Evolutionary conservation across 1,140 invertebrate species (phyloP), one percentile per base, ranked within the genome.

Genomic region (Pseudobourletiella spinata): DNA sequence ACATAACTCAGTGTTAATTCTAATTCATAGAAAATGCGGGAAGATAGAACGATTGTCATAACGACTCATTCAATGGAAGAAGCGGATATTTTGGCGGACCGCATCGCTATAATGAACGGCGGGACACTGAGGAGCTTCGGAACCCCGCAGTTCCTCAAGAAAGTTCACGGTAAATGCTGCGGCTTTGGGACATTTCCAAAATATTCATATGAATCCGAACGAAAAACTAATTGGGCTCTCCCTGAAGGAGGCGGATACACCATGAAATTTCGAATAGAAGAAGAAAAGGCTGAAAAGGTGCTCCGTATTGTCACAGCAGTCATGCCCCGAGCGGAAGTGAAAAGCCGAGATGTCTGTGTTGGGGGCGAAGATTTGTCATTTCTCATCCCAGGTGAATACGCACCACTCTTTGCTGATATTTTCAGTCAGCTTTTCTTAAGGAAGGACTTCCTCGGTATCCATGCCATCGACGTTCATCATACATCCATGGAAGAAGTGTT

Each of bases 51-150:
- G 2, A 77, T 84, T 51, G 66, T 84, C 11, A 71, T 84, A 18
- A 82, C 82, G 0, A 85, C 83, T 24, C 83, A 85, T 71, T 84
- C 81, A 71, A 84, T 85, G 82, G 83, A 85, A 66, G 83, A 84
- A 72, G 83, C 83, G 24, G 83, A 84, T 72, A 66, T 80, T 18
- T 71, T 85, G 1, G 83, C 82, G 16, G 55, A 57, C 70, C 68
- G 81, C 52, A 81, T 83, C 58, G 79, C 79, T 26, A 82, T 83
- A 55, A 81, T 83, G 78, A 75, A 78, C 18, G 72, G 76, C 28
- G 81, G 81, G 14, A 71, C 77, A 44, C 66, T 82, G 0, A 75
- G 79, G 62, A 82, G 81, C 59, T 77, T 73, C 73, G 81, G 80
- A 46, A 76, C 76, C 1, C 76, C 3, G 58, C 79, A 18, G 81